Evolutionary conservation across 2,113 vertebrate species (phyloP), one percentile per base, ranked within the genome.

Genomic region (Onychostoma macrolepis): DNA sequence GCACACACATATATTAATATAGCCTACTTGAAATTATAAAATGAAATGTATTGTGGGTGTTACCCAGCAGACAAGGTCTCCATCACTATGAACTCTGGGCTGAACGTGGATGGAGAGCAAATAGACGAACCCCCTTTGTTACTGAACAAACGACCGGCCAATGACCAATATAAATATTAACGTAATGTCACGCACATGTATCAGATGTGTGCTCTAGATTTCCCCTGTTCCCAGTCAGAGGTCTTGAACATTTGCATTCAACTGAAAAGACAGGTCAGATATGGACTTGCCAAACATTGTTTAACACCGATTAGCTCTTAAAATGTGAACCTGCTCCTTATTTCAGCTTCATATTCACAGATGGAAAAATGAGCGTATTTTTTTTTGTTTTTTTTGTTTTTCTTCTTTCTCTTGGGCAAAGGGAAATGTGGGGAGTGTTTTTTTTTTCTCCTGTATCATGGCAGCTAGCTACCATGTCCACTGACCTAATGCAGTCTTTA

Each of bases 381-480:
- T n/a, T n/a, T n/a, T n/a, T n/a, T n/a, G n/a, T n/a, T n/a, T n/a
- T n/a, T n/a, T n/a, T n/a, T n/a, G n/a, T n/a, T n/a, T n/a, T n/a
- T n/a, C n/a, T 10, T 43, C 6, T 69, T 61, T 87, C 77, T 85
- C 83, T 87, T 85, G 53, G 72, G 86, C 78, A 79, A 87, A 93
- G 58, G 89, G 89, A 94, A 93, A 94, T 92, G 92, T 94, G 92
- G 93, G 93, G 94, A 38, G 69, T 10, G 9, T 21, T 21, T 21
- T 93, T 93, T 38, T 17, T 95, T 94, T 21, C 24, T 9, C 94
- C 93, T 94, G 91, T 93, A 95, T 95, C 95, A 94, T 94, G 97
- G 97, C 97, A 98, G 97, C 97, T 97, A 98, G 93, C 95, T 94
- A 92, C 95, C 94, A 91, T 90, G 93, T 94, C 63, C 90, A 95